Evolutionary conservation across 2,797 vertebrate species (phyloP), one percentile per base, ranked within the genome.

Genomic region (Syngnathus rostellatus): DNA sequence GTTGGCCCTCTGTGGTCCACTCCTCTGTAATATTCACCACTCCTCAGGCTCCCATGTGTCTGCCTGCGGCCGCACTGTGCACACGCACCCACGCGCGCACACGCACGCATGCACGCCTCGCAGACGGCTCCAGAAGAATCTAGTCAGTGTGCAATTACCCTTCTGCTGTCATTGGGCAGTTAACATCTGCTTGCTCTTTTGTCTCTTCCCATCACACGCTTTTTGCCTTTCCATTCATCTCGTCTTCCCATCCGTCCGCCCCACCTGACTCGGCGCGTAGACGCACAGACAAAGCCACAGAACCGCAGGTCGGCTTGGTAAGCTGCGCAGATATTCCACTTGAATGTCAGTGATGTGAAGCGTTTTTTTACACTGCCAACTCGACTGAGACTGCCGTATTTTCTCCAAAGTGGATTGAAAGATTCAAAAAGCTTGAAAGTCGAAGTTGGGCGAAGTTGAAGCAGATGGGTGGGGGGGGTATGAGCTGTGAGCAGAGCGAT

Each of bases 41-140:
- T 88, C 82, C 84, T 88, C 82, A 80, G 87, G 87, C 88, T 89
- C 85, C 87, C 79, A 81, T 83, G 81, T 89, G 86, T 91, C 86
- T 90, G 86, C 79, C 77, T 84, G 84, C 77, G 81, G 81, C 75
- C 72, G 71, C 74, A 80, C 64, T 81, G 70, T 72, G 82, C 80
- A 81, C 81, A 73, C 80, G 77, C 51, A 63, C 75, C 71, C 65
- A 66, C 63, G 37, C 73, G 43, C 8, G 39, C 63, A 65, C 59
- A 48, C 65, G 11, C 65, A 78, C 73, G 72, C 81, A 76, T 64
- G 51, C 39, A 45, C 55, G 58, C 55, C 21, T 68, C n/a, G 65
- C 64, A 78, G 68, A 59, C 64, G 40, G 58, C 59, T 72, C 65
- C 63, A 63, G 64, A 76, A 51, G 64, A 75, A 73, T 76, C 63